Conservation (phyloP, 2,888 invertebrate species). For the Macrosiphum euphorbiae region DNA sequence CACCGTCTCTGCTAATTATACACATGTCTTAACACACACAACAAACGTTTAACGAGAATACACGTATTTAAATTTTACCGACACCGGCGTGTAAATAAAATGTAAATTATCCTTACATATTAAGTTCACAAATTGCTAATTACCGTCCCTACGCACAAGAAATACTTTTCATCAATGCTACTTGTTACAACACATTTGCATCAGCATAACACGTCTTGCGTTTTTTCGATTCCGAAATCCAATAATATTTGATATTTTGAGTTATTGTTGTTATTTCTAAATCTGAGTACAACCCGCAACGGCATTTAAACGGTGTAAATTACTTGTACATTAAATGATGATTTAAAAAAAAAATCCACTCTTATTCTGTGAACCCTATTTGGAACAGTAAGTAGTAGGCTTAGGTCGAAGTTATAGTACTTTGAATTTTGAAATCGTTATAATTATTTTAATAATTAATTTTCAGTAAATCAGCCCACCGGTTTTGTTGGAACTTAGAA, state of each 20-base stretch:
- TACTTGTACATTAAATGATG: background rate
- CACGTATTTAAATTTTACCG: slow-evolving; percentile 24
- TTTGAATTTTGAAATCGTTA: background rate
- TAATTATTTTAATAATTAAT: background rate
- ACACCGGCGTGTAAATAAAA: slow-evolving; percentile 26
- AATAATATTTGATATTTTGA: background rate
- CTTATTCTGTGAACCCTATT: background rate
- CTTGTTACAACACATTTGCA: background rate
- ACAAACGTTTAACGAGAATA: slow-evolving; percentile 52
- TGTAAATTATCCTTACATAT: background rate
- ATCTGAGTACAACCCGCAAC: background rate
- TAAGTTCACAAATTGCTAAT: slow-evolving; percentile 31
- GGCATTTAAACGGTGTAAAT: background rate
- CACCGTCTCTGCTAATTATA: slow-evolving; percentile 41
- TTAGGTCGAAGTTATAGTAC: background rate
- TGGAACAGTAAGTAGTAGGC: background rate
- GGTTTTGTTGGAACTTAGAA: background rate
- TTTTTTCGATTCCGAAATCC: background rate
- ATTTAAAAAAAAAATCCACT: background rate
- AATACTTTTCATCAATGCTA: background rate
- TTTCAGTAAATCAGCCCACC: background rate
- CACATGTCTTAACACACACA: slow-evolving; percentile 28
- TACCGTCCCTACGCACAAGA: slow-evolving; percentile 1
- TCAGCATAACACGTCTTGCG: background rate
- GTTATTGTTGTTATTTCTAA: background rate